These are phyloP conservation scores for Neodiprion fabricii DNA, from an alignment of 1,140 invertebrate genomes.

Conservation along the genomic window DNA sequence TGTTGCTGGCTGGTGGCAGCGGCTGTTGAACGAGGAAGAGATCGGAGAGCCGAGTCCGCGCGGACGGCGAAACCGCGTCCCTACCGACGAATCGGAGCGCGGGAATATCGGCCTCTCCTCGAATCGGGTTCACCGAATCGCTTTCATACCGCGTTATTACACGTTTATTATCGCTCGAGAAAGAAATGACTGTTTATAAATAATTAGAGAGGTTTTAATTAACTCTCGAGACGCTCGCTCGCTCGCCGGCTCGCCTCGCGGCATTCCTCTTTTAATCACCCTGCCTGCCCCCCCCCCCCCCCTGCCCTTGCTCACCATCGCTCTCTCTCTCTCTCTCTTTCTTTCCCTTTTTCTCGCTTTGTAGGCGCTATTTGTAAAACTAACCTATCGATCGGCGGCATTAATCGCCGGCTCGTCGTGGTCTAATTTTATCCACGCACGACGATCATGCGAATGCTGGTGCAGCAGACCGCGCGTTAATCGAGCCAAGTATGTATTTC, in stretches of 20 bases:
- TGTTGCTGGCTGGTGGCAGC: slow-evolving; percentile 15
- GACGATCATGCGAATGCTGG: too few relatives aligned
- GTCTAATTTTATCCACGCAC: too few relatives aligned
- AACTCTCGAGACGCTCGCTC: slow-evolving; percentile 52
- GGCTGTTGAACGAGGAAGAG: slow-evolving; percentile 32
- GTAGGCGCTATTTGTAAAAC: slow-evolving; percentile 37
- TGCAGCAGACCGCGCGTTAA: too few relatives aligned
- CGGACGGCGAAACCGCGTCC: slow-evolving; percentile 40
- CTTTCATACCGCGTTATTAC: slow-evolving; percentile 33
- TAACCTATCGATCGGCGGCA: slow-evolving; percentile 30
- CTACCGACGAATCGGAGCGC: neutral
- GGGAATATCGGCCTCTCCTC: slow-evolving; percentile 10
- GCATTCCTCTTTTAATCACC: slow-evolving; percentile 14
- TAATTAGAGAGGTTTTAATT: slow-evolving; percentile 64
- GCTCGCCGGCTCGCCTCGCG: slow-evolving; percentile 31
- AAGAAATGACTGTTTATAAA: slow-evolving; percentile 62
- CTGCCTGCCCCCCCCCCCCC: slow-evolving; percentile 37
- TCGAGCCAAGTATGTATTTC: too few relatives aligned
- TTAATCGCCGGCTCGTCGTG: too few relatives aligned
- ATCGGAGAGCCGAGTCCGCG: slow-evolving; percentile 47
- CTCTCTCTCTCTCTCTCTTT: slow-evolving; percentile 15
- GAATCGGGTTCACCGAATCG: slow-evolving; percentile 29
- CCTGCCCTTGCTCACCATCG: neutral
- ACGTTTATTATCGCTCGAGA: slow-evolving; percentile 50
- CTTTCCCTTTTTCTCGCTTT: slow-evolving; percentile 20